Base-by-base conservation (phyloP, 2,888 invertebrate species). In the Aspidiotus destructor region DNA sequence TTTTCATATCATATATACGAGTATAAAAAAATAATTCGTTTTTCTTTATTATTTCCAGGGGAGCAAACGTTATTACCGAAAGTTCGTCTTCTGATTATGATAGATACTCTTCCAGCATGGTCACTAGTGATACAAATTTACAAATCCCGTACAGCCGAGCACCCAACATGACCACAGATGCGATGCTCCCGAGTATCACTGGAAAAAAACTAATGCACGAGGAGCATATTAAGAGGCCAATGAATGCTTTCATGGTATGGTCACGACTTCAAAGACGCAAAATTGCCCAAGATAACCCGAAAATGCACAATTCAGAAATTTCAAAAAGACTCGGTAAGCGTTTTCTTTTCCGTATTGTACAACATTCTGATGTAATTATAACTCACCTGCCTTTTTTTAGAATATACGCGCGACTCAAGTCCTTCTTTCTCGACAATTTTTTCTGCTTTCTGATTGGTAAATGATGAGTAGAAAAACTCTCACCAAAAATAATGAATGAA, bases 201-300 rank as follows among this genome's bases (percentile, higher is more conserved):
- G 57, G 41, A 16, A 68, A 68, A 41, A 68, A 68, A 61, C 28
- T 68, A 2, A 61, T 68, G 9, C 68, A 68, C 41, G 68, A 68
- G 16, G 68, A 68, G 54, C 92, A 94, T 79, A 94, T 97, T 76
- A 97, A 96, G 78, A 81, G 96, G 17, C 96, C 96, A 2, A 96
- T 97, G 96, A 96, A 96, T 80, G 95, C 96, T 0, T 96, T 96
- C 80, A 96, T 96, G 94, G 95, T 92, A 41, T 95, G 95, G 95
- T 93, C 94, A 7, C 81, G 94, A 57, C 87, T 92, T 54, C 93
- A 95, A 78, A 81, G 95, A 16, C 83, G 92, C 67, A 92, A 93
- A 79, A 95, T 96, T 75, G 92, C 95, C 1, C 85, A 90, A 78
- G 93, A 95, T 74, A 94, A 95, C 77, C 95, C 95, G 74, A 95